Base-by-base conservation (phyloP, 2,113 vertebrate genomes). In the Otus sunia region DNA sequence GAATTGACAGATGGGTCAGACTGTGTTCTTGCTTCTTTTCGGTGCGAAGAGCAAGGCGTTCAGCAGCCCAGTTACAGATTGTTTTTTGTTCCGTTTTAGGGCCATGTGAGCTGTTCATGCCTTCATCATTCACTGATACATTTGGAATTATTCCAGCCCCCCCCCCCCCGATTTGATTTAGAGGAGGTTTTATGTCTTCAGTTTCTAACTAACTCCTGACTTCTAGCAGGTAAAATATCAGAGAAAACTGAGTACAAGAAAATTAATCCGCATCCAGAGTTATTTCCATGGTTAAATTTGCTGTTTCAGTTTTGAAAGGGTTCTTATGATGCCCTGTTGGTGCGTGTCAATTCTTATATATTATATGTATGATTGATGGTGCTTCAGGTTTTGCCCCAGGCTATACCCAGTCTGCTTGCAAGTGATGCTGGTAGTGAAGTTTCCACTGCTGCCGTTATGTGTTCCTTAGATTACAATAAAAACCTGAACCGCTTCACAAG, bases 381-480 rank as follows among this genome's bases (percentile, higher is more conserved):
- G 67, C 71, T 93, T 79, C 88, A 78, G 73, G 88, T 91, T 94
- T 94, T 92, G 83, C 84, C 45, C 69, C 80, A 82, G 88, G 92
- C 83, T 85, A n/a, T 82, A 85, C 76, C 83, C 88, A 76, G 86
- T 39, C 84, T 89, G 72, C 67, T 93, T 80, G 74, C 78, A 86
- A 86, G 49, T 9, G 2, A 17, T 86, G 91, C 74, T 94, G 71
- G 77, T 55, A 67, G 74, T 49, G 78, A 82, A 82, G 62, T 90
- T 94, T 74, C 81, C 55, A 60, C 27, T 59, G 66, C 82, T 96
- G 63, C 73, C 47, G 1, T 68, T 56, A 20, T 36, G 59, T 86
- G 94, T 71, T 86, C 58, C 58, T 91, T 76, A 82, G 73, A 87
- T 75, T 78, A 85, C 49, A 89, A 21, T 1, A 59, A 91, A 94